These are phyloP conservation scores for Anarrhichthys ocellatus DNA, from an alignment of 2,113 vertebrate species.

Conservation along the genomic window DNA sequence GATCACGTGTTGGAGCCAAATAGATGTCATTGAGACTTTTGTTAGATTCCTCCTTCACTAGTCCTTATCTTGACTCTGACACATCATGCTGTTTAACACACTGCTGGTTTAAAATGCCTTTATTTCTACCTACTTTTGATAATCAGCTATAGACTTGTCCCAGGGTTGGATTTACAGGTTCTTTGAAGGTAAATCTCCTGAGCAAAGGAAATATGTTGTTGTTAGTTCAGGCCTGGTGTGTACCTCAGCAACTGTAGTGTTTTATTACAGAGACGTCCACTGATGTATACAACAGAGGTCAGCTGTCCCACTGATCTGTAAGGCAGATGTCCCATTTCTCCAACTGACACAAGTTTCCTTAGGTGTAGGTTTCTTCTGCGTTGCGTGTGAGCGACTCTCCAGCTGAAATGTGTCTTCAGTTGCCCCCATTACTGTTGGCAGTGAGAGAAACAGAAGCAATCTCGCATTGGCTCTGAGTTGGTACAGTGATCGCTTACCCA, in stretches of 20 bases:
- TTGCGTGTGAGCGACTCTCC: constrained; percentile 46
- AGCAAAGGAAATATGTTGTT: constrained; percentile 22
- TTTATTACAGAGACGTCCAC: constrained; percentile 47
- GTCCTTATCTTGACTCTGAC: neutral
- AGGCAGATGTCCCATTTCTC: constrained; percentile 49
- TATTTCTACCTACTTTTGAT: constrained; percentile 9
- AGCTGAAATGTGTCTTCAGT: constrained; percentile 66
- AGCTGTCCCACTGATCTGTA: constrained; percentile 46
- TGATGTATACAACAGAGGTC: constrained; percentile 50
- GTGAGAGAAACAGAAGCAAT: constrained; percentile 59
- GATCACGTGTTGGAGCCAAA: neutral
- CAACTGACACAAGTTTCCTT: constrained; percentile 27
- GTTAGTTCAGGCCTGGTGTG: constrained; percentile 21
- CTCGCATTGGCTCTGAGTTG: constrained; percentile 55
- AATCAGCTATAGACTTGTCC: neutral
- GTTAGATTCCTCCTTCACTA: neutral
- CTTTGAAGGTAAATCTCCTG: constrained; percentile 36
- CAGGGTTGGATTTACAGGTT: neutral
- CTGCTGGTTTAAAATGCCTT: constrained; percentile 15
- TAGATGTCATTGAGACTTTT: neutral
- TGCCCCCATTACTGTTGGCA: constrained; percentile 59
- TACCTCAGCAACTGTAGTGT: constrained; percentile 42
- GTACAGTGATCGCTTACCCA: constrained; percentile 40
- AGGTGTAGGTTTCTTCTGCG: constrained; percentile 34
- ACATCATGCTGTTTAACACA: neutral